Evolutionary conservation across 2,797 vertebrate genomes (phyloP).

Genomic region (Macropodus opercularis): DNA sequence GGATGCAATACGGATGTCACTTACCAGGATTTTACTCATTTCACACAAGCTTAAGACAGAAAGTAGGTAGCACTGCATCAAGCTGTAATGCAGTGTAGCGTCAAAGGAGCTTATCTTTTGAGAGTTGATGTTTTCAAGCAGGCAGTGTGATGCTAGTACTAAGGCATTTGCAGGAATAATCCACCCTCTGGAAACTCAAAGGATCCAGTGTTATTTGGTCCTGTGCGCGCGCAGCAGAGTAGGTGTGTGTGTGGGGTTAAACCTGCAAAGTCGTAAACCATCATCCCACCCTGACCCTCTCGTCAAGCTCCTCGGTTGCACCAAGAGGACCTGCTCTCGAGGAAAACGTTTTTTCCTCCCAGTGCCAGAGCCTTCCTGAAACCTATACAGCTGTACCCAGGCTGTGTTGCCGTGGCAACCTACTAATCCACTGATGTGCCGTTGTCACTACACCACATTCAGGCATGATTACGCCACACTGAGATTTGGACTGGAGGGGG

Average conservation of each 20-base stretch:
- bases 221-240: conserved; percentile 13
- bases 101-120: conserved; percentile 77
- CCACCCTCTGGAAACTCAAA: conserved; percentile 49
- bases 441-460: conserved; percentile 73
- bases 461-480: conserved; percentile 68
- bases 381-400: conserved; percentile 74
- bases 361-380: conserved; percentile 57
- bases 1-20: conserved; percentile 64
- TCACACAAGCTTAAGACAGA: conserved; percentile 72
- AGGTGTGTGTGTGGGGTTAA: conserved; percentile 29
- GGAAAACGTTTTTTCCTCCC: conserved; percentile 55
- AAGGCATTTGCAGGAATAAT: conserved; percentile 67
- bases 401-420: conserved; percentile 75
- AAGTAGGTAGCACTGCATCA: conserved; percentile 57
- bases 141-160: conserved; percentile 57
- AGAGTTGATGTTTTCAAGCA: conserved; percentile 71
- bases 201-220: conserved; percentile 46
- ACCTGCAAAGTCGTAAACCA: conserved; percentile 23
- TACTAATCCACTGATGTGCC: conserved; percentile 76
- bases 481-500: conserved; percentile 67
- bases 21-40: conserved; percentile 71
- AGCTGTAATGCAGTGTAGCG: conserved; percentile 55
- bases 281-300: conserved; percentile 19
- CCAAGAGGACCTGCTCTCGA: conserved; percentile 44
- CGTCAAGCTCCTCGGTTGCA: conserved; percentile 11